phyloP scores from a whole-genome alignment of 2,797 vertebrate species.

The Melanogrammus aeglefinus region DNA sequence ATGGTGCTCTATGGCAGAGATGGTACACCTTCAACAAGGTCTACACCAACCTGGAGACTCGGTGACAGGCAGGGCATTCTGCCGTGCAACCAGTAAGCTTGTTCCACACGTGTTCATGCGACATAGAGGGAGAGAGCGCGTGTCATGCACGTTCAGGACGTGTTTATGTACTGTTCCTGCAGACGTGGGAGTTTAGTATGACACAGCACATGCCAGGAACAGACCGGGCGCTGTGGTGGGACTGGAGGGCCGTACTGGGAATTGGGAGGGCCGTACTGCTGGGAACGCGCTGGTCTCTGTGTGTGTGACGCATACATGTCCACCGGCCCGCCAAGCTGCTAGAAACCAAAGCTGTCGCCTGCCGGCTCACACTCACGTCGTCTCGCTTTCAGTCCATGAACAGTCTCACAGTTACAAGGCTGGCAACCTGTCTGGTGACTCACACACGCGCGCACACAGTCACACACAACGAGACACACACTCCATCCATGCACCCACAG shows the following conservation, averaged over 20 bases:
- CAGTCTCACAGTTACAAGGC: slow-evolving; percentile 50
- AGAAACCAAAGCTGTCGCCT: slow-evolving; percentile 53
- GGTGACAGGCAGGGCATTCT: slow-evolving; percentile 12
- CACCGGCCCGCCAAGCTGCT: slow-evolving; percentile 33
- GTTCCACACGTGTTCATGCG: slow-evolving; percentile 17
- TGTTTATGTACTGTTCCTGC: not conserved
- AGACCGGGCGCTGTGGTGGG: slow-evolving; percentile 25
- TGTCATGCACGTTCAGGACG: not conserved
- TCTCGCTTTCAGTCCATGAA: slow-evolving; percentile 38
- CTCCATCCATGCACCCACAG: not conserved
- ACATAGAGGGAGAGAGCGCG: not conserved
- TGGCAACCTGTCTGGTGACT: slow-evolving; percentile 40
- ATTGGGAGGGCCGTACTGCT: too few relatives aligned
- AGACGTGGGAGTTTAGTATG: not conserved
- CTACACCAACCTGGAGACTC: slow-evolving; percentile 36
- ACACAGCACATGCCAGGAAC: not conserved
- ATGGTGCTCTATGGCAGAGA: slow-evolving; percentile 40
- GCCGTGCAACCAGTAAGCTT: slow-evolving; percentile 24
- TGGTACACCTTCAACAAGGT: slow-evolving; percentile 36
- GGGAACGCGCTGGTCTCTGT: not conserved
- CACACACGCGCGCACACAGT: slow-evolving; percentile 13
- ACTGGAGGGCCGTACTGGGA: too few relatives aligned
- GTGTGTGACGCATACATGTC: not conserved
- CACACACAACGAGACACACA: slow-evolving; percentile 27
- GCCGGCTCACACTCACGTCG: slow-evolving; percentile 47